Base-by-base conservation (phyloP, 2,797 vertebrate species). In the Nothura maculosa region DNA sequence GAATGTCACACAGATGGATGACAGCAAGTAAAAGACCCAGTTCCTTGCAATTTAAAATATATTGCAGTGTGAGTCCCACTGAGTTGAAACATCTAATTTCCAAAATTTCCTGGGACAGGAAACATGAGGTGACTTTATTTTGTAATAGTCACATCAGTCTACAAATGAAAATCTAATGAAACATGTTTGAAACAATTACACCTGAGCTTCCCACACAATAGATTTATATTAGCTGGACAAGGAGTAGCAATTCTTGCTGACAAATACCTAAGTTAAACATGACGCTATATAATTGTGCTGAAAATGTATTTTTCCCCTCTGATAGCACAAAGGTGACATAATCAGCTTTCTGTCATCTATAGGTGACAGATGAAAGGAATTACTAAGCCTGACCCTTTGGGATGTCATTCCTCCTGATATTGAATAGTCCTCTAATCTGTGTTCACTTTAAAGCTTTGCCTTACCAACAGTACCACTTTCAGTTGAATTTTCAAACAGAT, bases 101-200 rank as follows among this genome's bases (percentile, higher is more conserved):
- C 84, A 89, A 84, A 91, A 90, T 95, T 88, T 82, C 66, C 91
- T 96, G 72, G 50, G 66, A 89, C 89, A 72, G 69, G 69, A 92
- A 89, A 69, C 76, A 66, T 57, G 89, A 93, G 74, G 54, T 86
- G 10, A 34, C 74, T 93, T 90, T 90, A 85, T 87, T 94, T 81
- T 45, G 63, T 36, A 67, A 54, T 42, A 81, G 69, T 70, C 48
- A 19, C 40, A 77, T 87, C 73, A 61, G 66, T 85, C 58, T 87
- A 61, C 89, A 92, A 83, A 94, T 94, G 90, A 91, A 94, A 97
- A 96, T 79, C 86, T 92, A 95, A 96, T 94, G 92, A 95, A 96
- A 90, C 28, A 8, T 60, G 55, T 82, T 91, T 89, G 81, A 85
- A 94, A 95, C 89, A 95, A 91, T 92, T 89, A 63, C 67, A 88